Evolutionary conservation across 2,113 vertebrate species (phyloP).

Genomic region (human (Homo sapiens)): DNA sequence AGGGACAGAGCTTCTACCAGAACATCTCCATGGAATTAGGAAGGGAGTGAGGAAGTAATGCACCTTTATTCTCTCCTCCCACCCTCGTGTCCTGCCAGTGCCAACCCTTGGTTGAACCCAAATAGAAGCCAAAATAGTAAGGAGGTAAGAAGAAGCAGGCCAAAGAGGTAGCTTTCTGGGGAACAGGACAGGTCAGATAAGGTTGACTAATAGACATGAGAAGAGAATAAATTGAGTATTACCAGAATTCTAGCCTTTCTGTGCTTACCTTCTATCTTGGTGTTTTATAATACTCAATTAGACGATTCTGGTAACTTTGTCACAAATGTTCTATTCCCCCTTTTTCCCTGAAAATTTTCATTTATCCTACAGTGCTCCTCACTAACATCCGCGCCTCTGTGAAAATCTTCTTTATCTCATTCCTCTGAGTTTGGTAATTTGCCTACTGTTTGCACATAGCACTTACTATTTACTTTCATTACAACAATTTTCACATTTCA

Average conservation of each 20-base stretch:
- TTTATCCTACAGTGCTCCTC: not conserved
- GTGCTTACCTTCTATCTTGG: not conserved
- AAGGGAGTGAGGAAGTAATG: not conserved
- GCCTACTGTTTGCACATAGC: not conserved
- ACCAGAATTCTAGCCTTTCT: not conserved
- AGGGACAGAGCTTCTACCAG: not conserved
- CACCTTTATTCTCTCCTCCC: not conserved
- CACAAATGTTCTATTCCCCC: too few species aligned
- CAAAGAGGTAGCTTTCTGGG: not conserved
- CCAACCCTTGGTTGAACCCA: not conserved
- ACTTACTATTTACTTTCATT: not conserved
- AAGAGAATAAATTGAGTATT: not conserved
- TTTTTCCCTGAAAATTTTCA: not conserved
- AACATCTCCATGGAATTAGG: not conserved
- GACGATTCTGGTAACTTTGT: not conserved
- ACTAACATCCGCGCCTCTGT: not conserved
- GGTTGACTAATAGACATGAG: not conserved
- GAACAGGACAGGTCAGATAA: not conserved
- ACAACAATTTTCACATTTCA: not conserved
- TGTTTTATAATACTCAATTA: not conserved
- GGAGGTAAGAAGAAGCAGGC: not conserved
- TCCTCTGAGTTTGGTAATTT: not conserved
- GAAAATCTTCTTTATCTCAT: not conserved
- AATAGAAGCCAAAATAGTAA: not conserved
- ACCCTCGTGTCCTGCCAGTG: not conserved